Percentiles rank a stretch among this genome's conserved stretches.
Conservation (phyloP, 2,797 vertebrate genomes). For the Eulemur rubriventer region DNA sequence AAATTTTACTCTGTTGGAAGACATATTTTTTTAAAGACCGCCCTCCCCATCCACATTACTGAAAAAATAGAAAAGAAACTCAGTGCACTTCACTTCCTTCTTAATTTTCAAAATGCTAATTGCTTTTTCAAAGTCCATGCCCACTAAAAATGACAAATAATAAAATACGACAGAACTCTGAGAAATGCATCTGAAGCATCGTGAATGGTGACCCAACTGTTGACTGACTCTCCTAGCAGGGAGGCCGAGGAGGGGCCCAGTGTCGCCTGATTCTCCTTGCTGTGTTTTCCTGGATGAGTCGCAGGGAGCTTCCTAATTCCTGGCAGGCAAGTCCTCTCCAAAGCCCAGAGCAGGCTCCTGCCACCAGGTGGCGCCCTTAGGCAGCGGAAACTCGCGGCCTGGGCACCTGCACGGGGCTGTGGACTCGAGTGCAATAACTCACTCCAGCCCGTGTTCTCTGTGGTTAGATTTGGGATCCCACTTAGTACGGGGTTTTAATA, state of each 20-base stretch:
- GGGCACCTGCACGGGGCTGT: accelerated
- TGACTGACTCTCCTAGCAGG: neutral
- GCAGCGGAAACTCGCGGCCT: accelerated
- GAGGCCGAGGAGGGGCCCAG: neutral
- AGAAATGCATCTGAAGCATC: neutral
- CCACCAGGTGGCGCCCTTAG: neutral
- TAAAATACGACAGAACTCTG: neutral
- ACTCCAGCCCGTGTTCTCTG: neutral
- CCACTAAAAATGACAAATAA: neutral
- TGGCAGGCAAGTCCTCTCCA: neutral
- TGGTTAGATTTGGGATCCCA: neutral
- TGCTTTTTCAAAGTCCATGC: neutral
- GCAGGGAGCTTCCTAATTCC: neutral
- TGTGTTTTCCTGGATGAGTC: neutral
- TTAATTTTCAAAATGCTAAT: neutral
- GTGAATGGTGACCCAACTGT: neutral
- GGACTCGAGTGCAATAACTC: accelerated
- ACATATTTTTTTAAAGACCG: neutral
- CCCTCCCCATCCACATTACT: neutral
- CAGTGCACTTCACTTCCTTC: neutral
- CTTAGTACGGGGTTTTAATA: neutral
- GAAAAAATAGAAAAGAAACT: neutral
- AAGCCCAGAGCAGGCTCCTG: neutral
- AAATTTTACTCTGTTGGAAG: neutral
- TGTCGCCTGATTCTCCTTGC: neutral